Percentiles rank a stretch among this genome's conserved stretches.
These are phyloP conservation scores for Spondyliosoma cantharus DNA, from an alignment of 2,797 vertebrate genomes.

Conservation along the genomic window DNA sequence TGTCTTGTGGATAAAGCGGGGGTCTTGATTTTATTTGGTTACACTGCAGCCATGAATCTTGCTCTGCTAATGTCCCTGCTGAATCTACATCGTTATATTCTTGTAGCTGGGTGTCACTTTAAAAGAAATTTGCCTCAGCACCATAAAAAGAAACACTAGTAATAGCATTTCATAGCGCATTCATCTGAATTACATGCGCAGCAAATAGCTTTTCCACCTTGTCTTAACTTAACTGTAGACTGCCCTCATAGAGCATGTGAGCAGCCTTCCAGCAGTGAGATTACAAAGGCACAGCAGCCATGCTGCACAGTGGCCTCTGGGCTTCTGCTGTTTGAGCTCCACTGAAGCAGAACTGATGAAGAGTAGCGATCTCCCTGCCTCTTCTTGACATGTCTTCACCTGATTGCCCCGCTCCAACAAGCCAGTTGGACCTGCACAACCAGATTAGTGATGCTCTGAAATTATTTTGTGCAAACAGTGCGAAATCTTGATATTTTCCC, in stretches of 20 bases:
- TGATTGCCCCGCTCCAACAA: constrained; percentile 33
- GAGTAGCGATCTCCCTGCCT: constrained; percentile 55
- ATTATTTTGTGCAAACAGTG: constrained; percentile 23
- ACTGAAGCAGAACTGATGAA: constrained; percentile 75
- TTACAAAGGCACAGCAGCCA: constrained; percentile 41
- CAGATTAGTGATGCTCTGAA: constrained; percentile 14
- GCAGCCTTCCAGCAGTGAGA: constrained; percentile 27
- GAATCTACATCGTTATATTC: background rate
- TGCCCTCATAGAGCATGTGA: constrained; percentile 16
- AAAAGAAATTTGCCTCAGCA: constrained; percentile 19
- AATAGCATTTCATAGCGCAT: constrained; percentile 29
- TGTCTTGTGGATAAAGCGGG: constrained; percentile 2
- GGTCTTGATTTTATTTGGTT: constrained; percentile 19
- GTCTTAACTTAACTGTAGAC: constrained; percentile 3
- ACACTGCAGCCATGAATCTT: constrained; percentile 20
- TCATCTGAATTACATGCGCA: constrained; percentile 20
- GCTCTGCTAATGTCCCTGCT: background rate
- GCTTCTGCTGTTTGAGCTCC: constrained; percentile 52
- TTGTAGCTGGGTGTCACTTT: constrained; percentile 12
- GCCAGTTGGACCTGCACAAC: constrained; percentile 19
- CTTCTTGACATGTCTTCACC: constrained; percentile 61
- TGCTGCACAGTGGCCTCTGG: constrained; percentile 31
- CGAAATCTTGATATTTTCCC: background rate
- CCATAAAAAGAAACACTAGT: constrained; percentile 13
- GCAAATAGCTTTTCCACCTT: constrained; percentile 24